Evolutionary conservation across 2,113 vertebrate genomes (phyloP).

Genomic region (Mobula hypostoma): DNA sequence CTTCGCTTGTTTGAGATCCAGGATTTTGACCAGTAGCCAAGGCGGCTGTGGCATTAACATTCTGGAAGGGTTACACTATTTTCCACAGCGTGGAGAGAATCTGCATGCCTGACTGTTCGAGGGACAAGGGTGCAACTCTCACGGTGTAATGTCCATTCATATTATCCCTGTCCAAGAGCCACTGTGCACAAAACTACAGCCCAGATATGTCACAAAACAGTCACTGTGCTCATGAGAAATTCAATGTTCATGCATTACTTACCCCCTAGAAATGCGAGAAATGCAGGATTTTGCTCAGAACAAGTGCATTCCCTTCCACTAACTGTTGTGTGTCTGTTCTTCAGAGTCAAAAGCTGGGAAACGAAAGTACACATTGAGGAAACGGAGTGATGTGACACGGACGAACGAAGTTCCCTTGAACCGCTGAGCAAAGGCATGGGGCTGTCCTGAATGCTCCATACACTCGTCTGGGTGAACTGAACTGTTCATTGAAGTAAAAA

Average conservation of each 20-base stretch:
- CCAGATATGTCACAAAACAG: neutral
- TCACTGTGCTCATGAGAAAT: neutral
- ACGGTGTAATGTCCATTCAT: neutral
- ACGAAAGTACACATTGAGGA: constrained; percentile 35
- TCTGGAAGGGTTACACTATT: neutral
- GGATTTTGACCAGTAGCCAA: neutral
- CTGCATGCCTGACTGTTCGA: neutral
- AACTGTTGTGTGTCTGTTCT: neutral
- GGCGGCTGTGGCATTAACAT: neutral
- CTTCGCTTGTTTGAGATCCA: neutral
- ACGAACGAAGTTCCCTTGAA: neutral
- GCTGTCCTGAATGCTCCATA: neutral
- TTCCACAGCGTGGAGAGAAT: neutral
- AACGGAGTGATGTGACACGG: neutral
- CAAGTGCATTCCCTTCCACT: neutral
- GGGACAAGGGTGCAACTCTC: neutral
- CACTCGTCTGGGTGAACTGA: neutral
- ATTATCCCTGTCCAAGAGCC: too few species aligned
- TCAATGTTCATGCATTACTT: neutral
- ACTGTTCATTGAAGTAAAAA: neutral
- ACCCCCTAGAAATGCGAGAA: neutral
- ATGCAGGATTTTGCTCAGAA: neutral
- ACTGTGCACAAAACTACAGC: neutral
- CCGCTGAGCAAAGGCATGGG: neutral
- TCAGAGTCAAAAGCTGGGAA: constrained; percentile 35